Evolutionary conservation across 2,888 invertebrate species (phyloP).

Genomic region (Seira sanloemensis): DNA sequence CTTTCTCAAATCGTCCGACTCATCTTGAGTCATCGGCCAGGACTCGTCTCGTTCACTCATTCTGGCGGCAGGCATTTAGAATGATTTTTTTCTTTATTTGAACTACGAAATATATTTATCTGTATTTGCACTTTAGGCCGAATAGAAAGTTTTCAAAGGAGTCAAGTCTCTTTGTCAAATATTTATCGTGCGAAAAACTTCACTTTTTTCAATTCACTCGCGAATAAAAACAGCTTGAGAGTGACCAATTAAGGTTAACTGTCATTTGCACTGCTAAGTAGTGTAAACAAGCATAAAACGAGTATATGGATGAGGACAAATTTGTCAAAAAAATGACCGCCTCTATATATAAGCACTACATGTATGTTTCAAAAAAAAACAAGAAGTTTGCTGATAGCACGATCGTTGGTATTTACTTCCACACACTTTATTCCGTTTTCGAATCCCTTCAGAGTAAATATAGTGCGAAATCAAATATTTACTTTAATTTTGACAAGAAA

Average conservation of each 20-base stretch:
- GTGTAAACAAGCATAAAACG: not conserved
- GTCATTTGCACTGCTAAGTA: not conserved
- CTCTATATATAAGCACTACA: not conserved
- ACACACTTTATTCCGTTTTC: not conserved
- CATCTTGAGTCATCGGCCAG: slow-evolving; percentile 69
- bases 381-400: not conserved
- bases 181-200: not conserved
- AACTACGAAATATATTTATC: not conserved
- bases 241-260: slow-evolving; percentile 27
- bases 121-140: not conserved
- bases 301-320: not conserved
- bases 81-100: slow-evolving; percentile 1
- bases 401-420: not conserved
- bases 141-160: not conserved
- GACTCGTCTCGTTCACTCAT: slow-evolving; percentile 68
- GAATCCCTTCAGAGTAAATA: not conserved
- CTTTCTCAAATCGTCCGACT: slow-evolving; percentile 66
- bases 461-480: not conserved
- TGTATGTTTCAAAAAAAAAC: not conserved
- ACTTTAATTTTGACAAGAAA: not conserved
- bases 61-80: slow-evolving; percentile 57
- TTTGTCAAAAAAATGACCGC: not conserved
- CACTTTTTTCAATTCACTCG: not conserved
- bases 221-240: not conserved
- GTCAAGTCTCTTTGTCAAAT: not conserved